Evolutionary conservation across 2,797 vertebrate genomes (phyloP).

Genomic region (Sciurus vulgaris): DNA sequence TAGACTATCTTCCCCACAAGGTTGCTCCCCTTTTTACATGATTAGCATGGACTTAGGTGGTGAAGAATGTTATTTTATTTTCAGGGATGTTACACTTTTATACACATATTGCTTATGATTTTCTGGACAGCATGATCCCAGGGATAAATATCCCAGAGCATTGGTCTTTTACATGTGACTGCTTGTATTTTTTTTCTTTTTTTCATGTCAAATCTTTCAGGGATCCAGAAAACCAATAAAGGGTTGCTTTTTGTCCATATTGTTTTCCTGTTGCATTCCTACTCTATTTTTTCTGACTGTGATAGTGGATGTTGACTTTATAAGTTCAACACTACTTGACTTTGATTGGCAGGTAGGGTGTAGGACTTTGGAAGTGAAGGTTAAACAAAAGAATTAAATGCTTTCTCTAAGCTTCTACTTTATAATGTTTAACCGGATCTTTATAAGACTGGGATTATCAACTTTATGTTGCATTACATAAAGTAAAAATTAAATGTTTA

Average conservation of each 20-base stretch:
- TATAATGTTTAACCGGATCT: background rate
- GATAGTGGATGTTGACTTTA: conserved; percentile 4
- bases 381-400: conserved; percentile 11
- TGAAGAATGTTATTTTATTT: conserved; percentile 19
- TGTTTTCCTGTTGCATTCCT: background rate
- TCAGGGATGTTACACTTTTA: background rate
- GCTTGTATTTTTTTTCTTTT: background rate
- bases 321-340: conserved; percentile 6
- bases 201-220: conserved; percentile 5
- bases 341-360: background rate
- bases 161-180: background rate
- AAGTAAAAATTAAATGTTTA: background rate
- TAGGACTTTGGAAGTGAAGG: background rate
- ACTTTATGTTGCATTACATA: background rate
- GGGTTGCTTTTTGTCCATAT: background rate
- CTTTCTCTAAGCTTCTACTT: background rate
- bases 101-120: background rate
- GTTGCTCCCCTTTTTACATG: background rate
- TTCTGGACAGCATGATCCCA: background rate
- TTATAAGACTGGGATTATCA: background rate
- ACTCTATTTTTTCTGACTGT: background rate
- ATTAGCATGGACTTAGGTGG: conserved; percentile 32
- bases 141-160: background rate
- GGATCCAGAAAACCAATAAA: background rate
- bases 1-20: background rate